Conservation (phyloP, 2,113 vertebrate genomes). For the Catharus bicknelli region DNA sequence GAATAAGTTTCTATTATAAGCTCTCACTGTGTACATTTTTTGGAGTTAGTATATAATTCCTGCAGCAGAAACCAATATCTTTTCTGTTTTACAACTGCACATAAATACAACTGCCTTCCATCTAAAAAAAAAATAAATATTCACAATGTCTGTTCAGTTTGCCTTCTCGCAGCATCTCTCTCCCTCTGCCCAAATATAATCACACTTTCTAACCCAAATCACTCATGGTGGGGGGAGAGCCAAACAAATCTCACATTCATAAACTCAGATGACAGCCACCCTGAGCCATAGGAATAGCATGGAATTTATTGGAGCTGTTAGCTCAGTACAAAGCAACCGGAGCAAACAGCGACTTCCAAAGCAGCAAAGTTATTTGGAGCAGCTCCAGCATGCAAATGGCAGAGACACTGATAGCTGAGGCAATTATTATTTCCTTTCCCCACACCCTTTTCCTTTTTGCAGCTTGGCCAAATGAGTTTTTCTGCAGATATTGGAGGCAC, state of each 20-base stretch:
- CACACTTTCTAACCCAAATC: slow-evolving; percentile 21
- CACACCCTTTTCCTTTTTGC: slow-evolving; percentile 8
- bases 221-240: not conserved
- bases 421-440: slow-evolving; percentile 44
- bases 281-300: not conserved
- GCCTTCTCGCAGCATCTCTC: slow-evolving; percentile 49
- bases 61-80: slow-evolving; percentile 61
- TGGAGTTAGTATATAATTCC: slow-evolving; percentile 61
- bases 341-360: slow-evolving; percentile 2
- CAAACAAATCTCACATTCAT: slow-evolving; percentile 64
- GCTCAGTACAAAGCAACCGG: slow-evolving; percentile 34
- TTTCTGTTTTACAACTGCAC: slow-evolving; percentile 65
- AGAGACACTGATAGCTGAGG: not conserved
- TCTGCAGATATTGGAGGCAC: not conserved
- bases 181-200: slow-evolving; percentile 43
- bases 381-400: slow-evolving; percentile 24
- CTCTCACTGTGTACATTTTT: slow-evolving; percentile 56
- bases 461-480: slow-evolving; percentile 2
- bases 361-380: slow-evolving; percentile 24
- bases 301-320: slow-evolving; percentile 1
- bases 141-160: slow-evolving; percentile 62
- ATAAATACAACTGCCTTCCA: slow-evolving; percentile 64
- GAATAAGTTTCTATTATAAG: slow-evolving; percentile 67
- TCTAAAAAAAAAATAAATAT: slow-evolving; percentile 58
- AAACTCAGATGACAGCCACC: slow-evolving; percentile 44